phyloP scores from a whole-genome alignment of 2,888 invertebrate genomes.

The Agrilus mali region DNA sequence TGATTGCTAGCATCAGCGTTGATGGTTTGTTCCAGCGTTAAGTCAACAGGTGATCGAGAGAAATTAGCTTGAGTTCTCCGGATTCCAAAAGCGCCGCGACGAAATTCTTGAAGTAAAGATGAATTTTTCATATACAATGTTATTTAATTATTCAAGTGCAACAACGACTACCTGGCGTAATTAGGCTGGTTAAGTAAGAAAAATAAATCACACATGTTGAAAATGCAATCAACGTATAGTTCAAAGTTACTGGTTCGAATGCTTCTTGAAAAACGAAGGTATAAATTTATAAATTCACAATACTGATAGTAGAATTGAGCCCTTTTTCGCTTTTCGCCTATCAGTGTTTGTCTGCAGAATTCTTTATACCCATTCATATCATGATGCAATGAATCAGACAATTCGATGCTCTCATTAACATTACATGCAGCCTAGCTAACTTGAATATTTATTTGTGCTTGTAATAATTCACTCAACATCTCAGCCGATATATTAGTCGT shows the following conservation, averaged over 20 bases:
- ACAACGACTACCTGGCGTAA: constrained; percentile 7
- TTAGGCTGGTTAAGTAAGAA: constrained; percentile 11
- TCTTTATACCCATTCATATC: no score
- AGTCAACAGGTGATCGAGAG: no score
- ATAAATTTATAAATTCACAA: neutral
- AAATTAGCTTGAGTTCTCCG: no score
- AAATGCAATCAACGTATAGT: constrained; percentile 5
- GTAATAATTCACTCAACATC: no score
- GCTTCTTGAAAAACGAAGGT: constrained; percentile 4
- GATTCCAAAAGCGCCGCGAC: constrained; percentile 16
- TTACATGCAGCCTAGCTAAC: no score
- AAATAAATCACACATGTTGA: constrained; percentile 8
- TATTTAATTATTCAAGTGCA: constrained; percentile 5
- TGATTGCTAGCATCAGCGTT: constrained; percentile 18
- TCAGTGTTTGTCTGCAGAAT: constrained; percentile 11
- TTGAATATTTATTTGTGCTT: no score
- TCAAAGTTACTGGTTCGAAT: constrained; percentile 8
- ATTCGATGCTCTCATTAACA: no score
- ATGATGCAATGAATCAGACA: no score
- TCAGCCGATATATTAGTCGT: no score
- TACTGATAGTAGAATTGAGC: constrained; percentile 11
- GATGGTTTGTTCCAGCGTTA: constrained; percentile 19
- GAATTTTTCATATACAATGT: constrained; percentile 13
- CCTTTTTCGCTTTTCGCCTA: constrained; percentile 11
- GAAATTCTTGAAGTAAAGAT: constrained; percentile 10